Evolutionary conservation across 2,797 vertebrate genomes (phyloP).

Genomic region (Antennarius maculatus): DNA sequence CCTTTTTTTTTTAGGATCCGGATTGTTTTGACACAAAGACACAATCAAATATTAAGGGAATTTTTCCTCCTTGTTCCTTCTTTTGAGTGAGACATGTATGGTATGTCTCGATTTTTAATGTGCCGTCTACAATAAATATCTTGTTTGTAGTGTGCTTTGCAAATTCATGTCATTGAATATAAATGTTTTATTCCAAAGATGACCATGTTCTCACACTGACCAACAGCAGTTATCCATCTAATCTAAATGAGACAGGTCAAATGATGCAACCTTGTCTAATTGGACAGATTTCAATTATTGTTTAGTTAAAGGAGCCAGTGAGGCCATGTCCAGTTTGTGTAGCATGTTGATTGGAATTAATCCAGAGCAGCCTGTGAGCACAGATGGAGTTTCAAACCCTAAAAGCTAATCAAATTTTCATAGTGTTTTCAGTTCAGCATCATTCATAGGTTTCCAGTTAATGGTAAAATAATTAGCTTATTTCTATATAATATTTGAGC

Average conservation of each 20-base stretch:
- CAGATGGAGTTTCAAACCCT: conserved; percentile 43
- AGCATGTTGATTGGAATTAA: conserved; percentile 32
- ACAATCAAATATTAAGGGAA: too few species aligned
- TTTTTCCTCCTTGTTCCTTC: too few species aligned
- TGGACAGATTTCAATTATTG: conserved; percentile 16
- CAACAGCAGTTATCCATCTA: background rate
- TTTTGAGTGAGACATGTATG: too few species aligned
- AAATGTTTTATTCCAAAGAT: background rate
- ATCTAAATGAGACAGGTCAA: conserved; percentile 17
- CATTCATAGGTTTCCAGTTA: background rate
- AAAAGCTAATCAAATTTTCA: conserved; percentile 24
- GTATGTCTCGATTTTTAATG: background rate
- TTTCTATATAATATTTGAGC: conserved; percentile 1
- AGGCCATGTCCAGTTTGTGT: conserved; percentile 23
- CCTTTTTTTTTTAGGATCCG: conserved; percentile 14
- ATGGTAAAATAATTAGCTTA: background rate
- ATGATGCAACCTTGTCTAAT: conserved; percentile 23
- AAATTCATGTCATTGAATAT: background rate
- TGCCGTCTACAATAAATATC: background rate
- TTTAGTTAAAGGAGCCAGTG: conserved; percentile 10
- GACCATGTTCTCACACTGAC: background rate
- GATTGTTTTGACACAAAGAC: too few species aligned
- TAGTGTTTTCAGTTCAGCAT: background rate
- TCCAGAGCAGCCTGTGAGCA: conserved; percentile 38
- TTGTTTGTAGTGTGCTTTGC: background rate